Conservation (phyloP, 2,797 vertebrate species). For the Enteromius fasciolatus region DNA sequence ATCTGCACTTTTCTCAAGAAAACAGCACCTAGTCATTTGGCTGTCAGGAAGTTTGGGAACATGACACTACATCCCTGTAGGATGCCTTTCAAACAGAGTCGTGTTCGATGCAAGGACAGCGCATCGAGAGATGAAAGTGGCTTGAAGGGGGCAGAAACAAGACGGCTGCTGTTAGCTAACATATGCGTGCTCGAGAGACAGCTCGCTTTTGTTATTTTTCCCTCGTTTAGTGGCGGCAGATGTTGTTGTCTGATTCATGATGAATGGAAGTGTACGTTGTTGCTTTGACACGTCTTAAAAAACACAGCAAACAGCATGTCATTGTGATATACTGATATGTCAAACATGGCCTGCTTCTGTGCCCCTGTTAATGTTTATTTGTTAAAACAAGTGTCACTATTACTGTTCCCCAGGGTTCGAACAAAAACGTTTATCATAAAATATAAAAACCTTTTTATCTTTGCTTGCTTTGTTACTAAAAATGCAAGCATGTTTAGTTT, state of each 20-base stretch:
- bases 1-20: background rate
- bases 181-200: background rate
- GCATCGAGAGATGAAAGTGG: slow-evolving; percentile 17
- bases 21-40: slow-evolving; percentile 5
- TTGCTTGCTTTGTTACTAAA: background rate
- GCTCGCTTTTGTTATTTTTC: slow-evolving; percentile 25
- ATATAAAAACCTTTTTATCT: background rate
- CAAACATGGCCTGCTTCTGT: slow-evolving; percentile 3
- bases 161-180: slow-evolving; percentile 8
- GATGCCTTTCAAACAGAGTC: background rate
- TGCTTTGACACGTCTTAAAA: slow-evolving; percentile 12
- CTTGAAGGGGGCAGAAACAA: slow-evolving; percentile 8
- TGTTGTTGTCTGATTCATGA: slow-evolving; percentile 1
- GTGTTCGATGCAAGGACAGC: background rate
- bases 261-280: background rate
- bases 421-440: background rate
- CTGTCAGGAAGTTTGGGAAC: slow-evolving; percentile 21
- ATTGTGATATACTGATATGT: slow-evolving; percentile 1
- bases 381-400: slow-evolving; percentile 7
- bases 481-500: background rate
- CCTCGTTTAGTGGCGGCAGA: slow-evolving; percentile 3
- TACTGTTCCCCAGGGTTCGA: background rate
- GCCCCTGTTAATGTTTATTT: background rate
- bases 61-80: slow-evolving; percentile 3
- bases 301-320: slow-evolving; percentile 20